phyloP scores from a whole-genome alignment of 2,113 vertebrate genomes.

The Etia nguti region DNA sequence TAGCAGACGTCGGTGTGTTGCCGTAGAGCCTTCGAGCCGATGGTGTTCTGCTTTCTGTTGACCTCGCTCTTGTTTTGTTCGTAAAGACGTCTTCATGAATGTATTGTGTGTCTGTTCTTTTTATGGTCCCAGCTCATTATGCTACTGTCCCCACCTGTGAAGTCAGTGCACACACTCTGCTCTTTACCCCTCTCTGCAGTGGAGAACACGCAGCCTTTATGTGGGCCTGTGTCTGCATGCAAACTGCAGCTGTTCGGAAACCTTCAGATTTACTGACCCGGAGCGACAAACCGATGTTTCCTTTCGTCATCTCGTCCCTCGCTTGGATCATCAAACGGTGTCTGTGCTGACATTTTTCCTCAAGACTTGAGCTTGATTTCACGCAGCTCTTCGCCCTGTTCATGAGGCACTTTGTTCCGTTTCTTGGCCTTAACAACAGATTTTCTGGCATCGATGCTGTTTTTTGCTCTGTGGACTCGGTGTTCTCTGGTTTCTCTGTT shows the following conservation, averaged over 20 bases:
- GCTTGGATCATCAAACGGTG: not conserved
- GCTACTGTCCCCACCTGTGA: constrained; percentile 18
- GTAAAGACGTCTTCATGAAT: constrained; percentile 64
- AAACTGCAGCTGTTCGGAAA: not conserved
- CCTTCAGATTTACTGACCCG: not conserved
- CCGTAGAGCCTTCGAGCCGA: constrained; percentile 26
- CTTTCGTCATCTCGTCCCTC: not conserved
- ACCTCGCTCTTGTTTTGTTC: constrained; percentile 29
- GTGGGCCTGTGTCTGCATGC: not conserved
- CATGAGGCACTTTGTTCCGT: not conserved
- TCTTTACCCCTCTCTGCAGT: not conserved
- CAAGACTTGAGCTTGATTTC: not conserved
- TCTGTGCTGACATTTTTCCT: constrained; percentile 2
- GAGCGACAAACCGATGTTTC: not conserved
- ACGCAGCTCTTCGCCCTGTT: not conserved
- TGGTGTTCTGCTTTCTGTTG: constrained; percentile 31
- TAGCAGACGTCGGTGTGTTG: constrained; percentile 14
- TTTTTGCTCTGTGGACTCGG: constrained; percentile 18
- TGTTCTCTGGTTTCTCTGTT: constrained; percentile 15
- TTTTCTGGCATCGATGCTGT: constrained; percentile 27
- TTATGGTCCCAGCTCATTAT: constrained; percentile 18
- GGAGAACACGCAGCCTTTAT: not conserved
- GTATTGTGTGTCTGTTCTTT: constrained; percentile 63
- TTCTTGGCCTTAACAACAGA: constrained; percentile 53
- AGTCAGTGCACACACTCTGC: not conserved